phyloP scores from a whole-genome alignment of 2,797 vertebrate genomes.

The Ctenopoma kingsleyae region DNA sequence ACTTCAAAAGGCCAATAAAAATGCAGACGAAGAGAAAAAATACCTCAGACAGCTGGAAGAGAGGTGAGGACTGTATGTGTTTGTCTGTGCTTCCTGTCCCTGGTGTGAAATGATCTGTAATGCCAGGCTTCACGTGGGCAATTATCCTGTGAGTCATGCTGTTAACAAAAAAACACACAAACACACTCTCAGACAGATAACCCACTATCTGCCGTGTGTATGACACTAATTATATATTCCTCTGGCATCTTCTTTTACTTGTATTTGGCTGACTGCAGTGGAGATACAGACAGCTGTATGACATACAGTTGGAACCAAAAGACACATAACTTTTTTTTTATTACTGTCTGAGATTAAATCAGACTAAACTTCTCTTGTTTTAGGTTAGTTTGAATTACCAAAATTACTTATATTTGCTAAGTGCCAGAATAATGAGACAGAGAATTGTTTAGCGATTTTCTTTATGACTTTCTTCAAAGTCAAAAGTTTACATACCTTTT shows the following conservation, averaged over 20 bases:
- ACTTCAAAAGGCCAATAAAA: slow-evolving; percentile 82
- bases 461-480: too few relatives aligned
- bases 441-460: too few relatives aligned
- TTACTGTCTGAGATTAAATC: too few relatives aligned
- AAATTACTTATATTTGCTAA: too few relatives aligned
- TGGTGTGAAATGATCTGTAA: slow-evolving; percentile 64
- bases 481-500: too few relatives aligned
- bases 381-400: too few relatives aligned
- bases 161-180: slow-evolving; percentile 58
- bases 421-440: too few relatives aligned
- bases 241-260: neutral
- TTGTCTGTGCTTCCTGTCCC: slow-evolving; percentile 51
- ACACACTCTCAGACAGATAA: slow-evolving; percentile 27
- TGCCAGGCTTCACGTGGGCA: slow-evolving; percentile 59
- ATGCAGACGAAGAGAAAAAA: slow-evolving; percentile 80
- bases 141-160: slow-evolving; percentile 73
- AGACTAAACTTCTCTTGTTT: too few relatives aligned
- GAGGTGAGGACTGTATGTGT: slow-evolving; percentile 85
- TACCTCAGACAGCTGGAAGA: slow-evolving; percentile 82
- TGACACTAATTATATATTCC: slow-evolving; percentile 36
- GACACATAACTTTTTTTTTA: too few relatives aligned
- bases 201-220: slow-evolving; percentile 22
- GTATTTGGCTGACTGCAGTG: neutral
- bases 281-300: neutral
- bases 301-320: neutral